phyloP scores from a whole-genome alignment of 2,113 vertebrate species.

The Taurulus bubalis region DNA sequence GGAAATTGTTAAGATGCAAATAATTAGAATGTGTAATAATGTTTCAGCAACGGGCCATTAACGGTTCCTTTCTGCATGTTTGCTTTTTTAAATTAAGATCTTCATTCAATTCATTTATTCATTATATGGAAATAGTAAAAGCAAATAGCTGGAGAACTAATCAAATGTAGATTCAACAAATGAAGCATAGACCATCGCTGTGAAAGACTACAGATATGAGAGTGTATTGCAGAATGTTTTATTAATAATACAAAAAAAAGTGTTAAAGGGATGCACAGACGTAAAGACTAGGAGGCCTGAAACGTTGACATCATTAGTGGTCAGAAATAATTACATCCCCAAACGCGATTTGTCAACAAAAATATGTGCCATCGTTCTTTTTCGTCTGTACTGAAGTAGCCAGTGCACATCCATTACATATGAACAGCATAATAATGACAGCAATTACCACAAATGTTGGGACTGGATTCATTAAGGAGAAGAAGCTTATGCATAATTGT shows the following conservation, averaged over 20 bases:
- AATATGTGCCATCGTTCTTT: background rate
- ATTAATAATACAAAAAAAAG: background rate
- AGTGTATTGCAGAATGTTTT: background rate
- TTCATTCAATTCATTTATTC: slow-evolving; percentile 29
- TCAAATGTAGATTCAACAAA: slow-evolving; percentile 30
- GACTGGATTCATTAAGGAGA: slow-evolving; percentile 39
- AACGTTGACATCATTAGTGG: background rate
- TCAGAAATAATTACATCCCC: slow-evolving; percentile 15
- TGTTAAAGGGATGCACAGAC: background rate
- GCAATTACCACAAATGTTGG: slow-evolving; percentile 45
- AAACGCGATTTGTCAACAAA: slow-evolving; percentile 23
- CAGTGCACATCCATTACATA: slow-evolving; percentile 28
- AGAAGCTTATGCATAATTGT: slow-evolving; percentile 38
- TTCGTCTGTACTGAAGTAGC: background rate
- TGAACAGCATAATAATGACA: slow-evolving; percentile 44
- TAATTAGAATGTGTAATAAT: background rate
- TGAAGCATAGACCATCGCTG: slow-evolving; percentile 4
- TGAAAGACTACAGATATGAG: background rate
- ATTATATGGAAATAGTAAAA: slow-evolving; percentile 26
- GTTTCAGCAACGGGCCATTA: background rate
- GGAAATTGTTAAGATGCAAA: background rate
- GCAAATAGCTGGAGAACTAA: slow-evolving; percentile 42
- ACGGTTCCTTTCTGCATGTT: background rate
- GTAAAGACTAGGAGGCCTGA: background rate
- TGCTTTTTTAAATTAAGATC: slow-evolving; percentile 15